Conservation (phyloP, 1,140 invertebrate species). For the Cherax destructor region DNA sequence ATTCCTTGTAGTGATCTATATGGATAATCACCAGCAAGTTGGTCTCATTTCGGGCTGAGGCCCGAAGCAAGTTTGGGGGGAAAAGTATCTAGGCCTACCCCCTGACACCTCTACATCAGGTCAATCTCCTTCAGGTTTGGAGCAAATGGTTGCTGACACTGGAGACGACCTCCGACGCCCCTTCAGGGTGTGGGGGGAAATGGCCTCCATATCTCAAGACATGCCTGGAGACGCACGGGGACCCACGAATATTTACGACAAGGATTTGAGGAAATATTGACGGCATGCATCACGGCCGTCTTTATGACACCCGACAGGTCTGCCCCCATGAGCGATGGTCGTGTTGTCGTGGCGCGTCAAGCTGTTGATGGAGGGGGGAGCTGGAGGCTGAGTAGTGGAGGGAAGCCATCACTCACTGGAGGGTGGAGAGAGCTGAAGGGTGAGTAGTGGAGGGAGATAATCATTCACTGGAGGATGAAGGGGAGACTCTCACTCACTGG, state of each 20-base stretch:
- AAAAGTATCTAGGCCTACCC: background rate
- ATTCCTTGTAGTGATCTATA: too few species aligned
- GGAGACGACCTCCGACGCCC: too few species aligned
- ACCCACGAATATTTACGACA: constrained; percentile 59
- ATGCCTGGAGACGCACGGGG: constrained; percentile 45
- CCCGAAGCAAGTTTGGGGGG: too few species aligned
- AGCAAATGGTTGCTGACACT: too few species aligned
- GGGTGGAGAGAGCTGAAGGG: constrained; percentile 11
- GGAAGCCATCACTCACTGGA: constrained; percentile 22
- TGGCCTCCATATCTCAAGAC: constrained; percentile 61
- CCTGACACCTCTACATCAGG: background rate
- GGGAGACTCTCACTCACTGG: background rate
- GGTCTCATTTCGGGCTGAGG: too few species aligned
- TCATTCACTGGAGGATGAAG: background rate
- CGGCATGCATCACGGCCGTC: constrained; percentile 54
- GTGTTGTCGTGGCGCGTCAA: constrained; percentile 62
- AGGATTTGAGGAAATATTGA: constrained; percentile 64
- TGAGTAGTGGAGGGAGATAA: background rate
- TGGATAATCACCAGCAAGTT: too few species aligned
- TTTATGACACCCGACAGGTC: constrained; percentile 67
- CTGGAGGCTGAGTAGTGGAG: constrained; percentile 15
- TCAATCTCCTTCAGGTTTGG: constrained; percentile 17
- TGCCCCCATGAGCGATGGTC: constrained; percentile 53
- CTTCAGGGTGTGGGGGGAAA: constrained; percentile 20
- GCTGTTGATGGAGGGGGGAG: constrained; percentile 57